Percentiles rank a stretch among this genome's conserved stretches.
Evolutionary conservation across 2,113 vertebrate species (phyloP).

Genomic region (Pelecanus crispus): DNA sequence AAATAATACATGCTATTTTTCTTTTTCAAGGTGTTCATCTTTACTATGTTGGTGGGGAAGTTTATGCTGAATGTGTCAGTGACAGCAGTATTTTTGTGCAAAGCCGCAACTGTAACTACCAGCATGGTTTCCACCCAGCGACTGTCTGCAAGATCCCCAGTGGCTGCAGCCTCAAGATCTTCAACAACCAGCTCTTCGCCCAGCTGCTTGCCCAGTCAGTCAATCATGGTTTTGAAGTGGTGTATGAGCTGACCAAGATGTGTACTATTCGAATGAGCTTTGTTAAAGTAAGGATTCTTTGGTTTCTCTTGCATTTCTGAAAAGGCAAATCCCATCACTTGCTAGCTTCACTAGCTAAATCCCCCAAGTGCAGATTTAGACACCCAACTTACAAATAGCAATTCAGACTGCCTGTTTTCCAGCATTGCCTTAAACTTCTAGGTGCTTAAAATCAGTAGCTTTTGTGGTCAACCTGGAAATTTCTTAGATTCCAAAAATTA

Average conservation of each 20-base stretch:
- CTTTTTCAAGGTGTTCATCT: slow-evolving; percentile 84
- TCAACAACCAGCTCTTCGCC: slow-evolving; percentile 97
- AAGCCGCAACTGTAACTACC: slow-evolving; percentile 98
- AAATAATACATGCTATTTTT: background rate
- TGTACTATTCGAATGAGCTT: slow-evolving; percentile 98
- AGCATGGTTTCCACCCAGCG: slow-evolving; percentile 95
- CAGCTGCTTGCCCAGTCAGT: slow-evolving; percentile 96
- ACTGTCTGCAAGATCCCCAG: slow-evolving; percentile 98
- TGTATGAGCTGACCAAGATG: slow-evolving; percentile 98
- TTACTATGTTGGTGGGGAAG: slow-evolving; percentile 94
- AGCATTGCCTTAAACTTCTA: background rate
- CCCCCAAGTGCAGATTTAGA: background rate
- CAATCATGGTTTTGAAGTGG: slow-evolving; percentile 95
- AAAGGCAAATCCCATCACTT: background rate
- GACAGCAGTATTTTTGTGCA: slow-evolving; percentile 99
- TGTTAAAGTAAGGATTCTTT: slow-evolving; percentile 83
- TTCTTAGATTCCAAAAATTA: background rate
- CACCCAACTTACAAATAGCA: background rate
- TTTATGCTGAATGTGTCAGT: slow-evolving; percentile 95
- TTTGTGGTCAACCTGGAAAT: background rate
- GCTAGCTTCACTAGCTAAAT: background rate
- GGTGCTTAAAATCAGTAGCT: background rate
- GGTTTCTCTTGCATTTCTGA: background rate
- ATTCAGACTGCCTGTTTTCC: background rate
- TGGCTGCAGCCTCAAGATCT: slow-evolving; percentile 98